Evolutionary conservation across 2,888 invertebrate genomes (phyloP).

Genomic region (Druceiella hillmani): DNA sequence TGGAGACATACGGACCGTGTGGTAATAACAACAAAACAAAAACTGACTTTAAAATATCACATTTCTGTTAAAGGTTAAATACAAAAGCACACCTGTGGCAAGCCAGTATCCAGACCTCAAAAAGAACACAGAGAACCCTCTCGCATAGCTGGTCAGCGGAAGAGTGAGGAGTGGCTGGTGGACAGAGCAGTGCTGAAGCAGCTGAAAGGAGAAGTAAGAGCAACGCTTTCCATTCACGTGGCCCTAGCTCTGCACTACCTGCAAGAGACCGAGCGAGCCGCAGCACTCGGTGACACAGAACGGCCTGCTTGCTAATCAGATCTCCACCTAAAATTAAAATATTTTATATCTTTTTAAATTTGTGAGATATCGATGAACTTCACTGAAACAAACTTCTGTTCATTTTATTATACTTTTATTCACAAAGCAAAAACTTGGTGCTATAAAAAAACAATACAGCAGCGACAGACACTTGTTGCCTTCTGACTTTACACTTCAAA

Average conservation of each 20-base stretch:
- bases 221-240: conserved; percentile 88
- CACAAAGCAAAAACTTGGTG: too few species aligned
- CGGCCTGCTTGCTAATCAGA: conserved; percentile 87
- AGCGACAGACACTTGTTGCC: too few species aligned
- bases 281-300: conserved; percentile 86
- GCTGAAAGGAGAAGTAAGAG: conserved; percentile 73
- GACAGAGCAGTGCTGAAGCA: conserved; percentile 85
- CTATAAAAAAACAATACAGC: too few species aligned
- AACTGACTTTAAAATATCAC: too few species aligned
- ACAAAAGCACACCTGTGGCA: conserved; percentile 42
- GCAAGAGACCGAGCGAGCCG: conserved; percentile 72
- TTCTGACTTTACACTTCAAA: too few species aligned
- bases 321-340: conserved; percentile 88
- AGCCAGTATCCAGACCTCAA: conserved; percentile 69
- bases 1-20: too few species aligned
- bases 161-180: conserved; percentile 90
- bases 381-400: too few species aligned
- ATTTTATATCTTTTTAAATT: conserved; percentile 2
- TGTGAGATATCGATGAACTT: background rate
- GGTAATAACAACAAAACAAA: too few species aligned
- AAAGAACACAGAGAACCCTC: conserved; percentile 86
- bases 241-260: conserved; percentile 54
- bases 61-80: too few species aligned
- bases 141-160: conserved; percentile 95
- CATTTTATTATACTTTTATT: too few species aligned